A percentile compares a stretch with the other conserved stretches of the same genome.
These are phyloP conservation scores for Agrenia bidenticulata DNA, from an alignment of 2,888 invertebrate genomes.

Conservation along the genomic window DNA sequence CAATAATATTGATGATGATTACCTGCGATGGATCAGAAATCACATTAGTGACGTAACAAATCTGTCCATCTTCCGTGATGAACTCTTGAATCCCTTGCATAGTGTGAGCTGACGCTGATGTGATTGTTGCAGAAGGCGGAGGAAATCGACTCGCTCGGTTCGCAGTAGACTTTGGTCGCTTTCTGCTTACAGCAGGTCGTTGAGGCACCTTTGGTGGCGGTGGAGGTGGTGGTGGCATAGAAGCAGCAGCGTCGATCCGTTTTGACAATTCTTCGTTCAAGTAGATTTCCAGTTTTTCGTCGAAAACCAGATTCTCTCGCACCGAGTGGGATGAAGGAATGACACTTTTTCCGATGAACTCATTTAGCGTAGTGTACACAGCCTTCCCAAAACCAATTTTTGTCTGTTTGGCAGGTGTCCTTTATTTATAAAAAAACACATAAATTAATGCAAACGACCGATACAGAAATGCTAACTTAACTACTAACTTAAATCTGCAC, in stretches of 20 bases:
- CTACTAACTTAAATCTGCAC: conserved; percentile 1
- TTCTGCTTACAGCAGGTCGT: neutral
- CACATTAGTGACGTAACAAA: conserved; percentile 15
- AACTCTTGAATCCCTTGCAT: neutral
- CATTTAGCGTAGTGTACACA: conserved; percentile 5
- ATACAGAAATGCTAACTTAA: neutral
- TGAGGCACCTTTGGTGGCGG: neutral
- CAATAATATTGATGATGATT: conserved; percentile 1
- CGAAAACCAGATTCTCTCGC: conserved; percentile 14
- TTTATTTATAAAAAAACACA: neutral
- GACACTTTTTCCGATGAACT: conserved; percentile 7
- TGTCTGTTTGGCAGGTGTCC: neutral
- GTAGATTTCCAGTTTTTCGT: conserved; percentile 9
- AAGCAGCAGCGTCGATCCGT: neutral
- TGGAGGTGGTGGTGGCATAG: conserved; percentile 16
- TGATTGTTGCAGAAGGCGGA: neutral
- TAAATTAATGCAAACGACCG: neutral
- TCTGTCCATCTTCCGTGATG: conserved; percentile 17
- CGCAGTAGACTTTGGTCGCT: neutral
- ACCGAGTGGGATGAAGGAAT: conserved; percentile 9
- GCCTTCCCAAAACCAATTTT: conserved; percentile 15
- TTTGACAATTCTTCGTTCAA: neutral
- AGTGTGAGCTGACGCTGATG: neutral
- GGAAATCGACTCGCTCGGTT: neutral
- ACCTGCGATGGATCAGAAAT: neutral